Base-by-base conservation (phyloP, 2,797 vertebrate genomes). In the Vespertilio murinus region DNA sequence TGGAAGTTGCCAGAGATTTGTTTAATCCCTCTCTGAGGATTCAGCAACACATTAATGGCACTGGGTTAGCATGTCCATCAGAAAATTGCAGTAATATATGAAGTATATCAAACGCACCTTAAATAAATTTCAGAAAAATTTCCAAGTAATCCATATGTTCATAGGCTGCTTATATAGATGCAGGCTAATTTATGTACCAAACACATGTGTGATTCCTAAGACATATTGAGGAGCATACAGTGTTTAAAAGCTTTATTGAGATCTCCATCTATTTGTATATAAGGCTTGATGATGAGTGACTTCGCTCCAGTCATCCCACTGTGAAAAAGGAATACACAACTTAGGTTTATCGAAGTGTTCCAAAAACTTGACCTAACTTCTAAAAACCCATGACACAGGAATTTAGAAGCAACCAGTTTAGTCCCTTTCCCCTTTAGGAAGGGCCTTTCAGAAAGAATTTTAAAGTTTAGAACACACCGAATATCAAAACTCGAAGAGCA, bases 111-210 rank as follows among this genome's bases (percentile, higher is more conserved):
- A 90, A 88, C 61, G n/a, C 28, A 92, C 47, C 45, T 90, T 84
- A n/a, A 82, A 79, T 78, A 73, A 78, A 52, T 73, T 42, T 70
- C 79, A 88, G 38, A 71, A 70, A 25, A 93, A 94, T 81, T 90
- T 96, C 84, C 88, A 93, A 96, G 64, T 90, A 85, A 69, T 69
- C 94, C 96, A 96, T 97, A 96, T 96, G 95, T 94, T 95, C 81
- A 47, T 77, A 77, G 64, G 59, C 49, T 89, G 88, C 94, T 93
- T 95, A 91, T 87, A 96, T 90, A 75, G 67, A 93, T 89, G 78
- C 10, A 96, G 75, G 88, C 45, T 96, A 96, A 97, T 95, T 93
- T 96, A 96, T 96, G 86, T 91, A 96, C 65, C 75, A 95, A 95
- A 96, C 88, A 94, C 90, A 95, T 96, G 95, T 94, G 93, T 95